These are phyloP conservation scores for Agonopterix arenella DNA, from an alignment of 2,888 invertebrate species.

Conservation along the genomic window DNA sequence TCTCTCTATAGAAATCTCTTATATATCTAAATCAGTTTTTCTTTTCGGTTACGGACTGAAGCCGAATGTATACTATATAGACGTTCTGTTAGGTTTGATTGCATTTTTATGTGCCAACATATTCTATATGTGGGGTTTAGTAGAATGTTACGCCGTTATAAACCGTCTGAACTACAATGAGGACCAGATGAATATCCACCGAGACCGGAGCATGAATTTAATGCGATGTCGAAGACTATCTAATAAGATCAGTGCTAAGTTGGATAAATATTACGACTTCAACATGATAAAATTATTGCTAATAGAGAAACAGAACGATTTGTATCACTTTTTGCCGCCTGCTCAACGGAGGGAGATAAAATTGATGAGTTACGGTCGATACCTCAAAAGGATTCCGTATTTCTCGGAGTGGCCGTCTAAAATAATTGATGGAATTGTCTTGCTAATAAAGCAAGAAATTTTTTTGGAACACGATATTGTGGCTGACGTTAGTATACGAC, in stretches of 20 bases:
- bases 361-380: slow-evolving; percentile 12
- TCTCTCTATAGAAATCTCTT: slow-evolving; percentile 17
- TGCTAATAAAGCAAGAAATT: slow-evolving; percentile 21
- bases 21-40: slow-evolving; percentile 25
- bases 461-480: slow-evolving; percentile 22
- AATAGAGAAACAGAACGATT: slow-evolving; percentile 17
- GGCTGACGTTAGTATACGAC: slow-evolving; percentile 21
- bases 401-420: slow-evolving; percentile 26
- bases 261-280: slow-evolving; percentile 19
- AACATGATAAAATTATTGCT: slow-evolving; percentile 14
- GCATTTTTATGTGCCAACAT: slow-evolving; percentile 19
- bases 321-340: slow-evolving; percentile 18
- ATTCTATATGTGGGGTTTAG: slow-evolving; percentile 28
- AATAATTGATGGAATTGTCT: slow-evolving; percentile 18
- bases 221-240: slow-evolving; percentile 19
- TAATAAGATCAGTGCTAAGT: slow-evolving; percentile 18
- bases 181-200: slow-evolving; percentile 10
- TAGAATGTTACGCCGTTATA: slow-evolving; percentile 24
- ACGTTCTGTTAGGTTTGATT: slow-evolving; percentile 20
- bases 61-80: slow-evolving; percentile 13
- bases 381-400: slow-evolving; percentile 22
- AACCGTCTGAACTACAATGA: slow-evolving; percentile 14
- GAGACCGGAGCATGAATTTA: slow-evolving; percentile 13
- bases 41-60: slow-evolving; percentile 22
- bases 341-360: slow-evolving; percentile 22